These are phyloP conservation scores for Lepus oiostolus DNA, from an alignment of 2,797 vertebrate genomes.

Conservation along the genomic window DNA sequence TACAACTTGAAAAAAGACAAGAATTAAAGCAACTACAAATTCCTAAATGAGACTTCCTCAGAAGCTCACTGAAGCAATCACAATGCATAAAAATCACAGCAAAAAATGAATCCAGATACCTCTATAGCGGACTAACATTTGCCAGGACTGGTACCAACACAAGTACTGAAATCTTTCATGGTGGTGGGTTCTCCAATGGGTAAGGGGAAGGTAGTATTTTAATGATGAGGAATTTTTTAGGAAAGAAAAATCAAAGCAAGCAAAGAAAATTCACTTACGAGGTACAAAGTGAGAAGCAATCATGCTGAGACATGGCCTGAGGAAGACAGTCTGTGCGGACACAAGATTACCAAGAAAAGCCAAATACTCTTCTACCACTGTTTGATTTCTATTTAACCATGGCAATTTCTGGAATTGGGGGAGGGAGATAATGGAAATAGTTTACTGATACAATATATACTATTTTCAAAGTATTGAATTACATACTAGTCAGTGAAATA, in stretches of 20 bases:
- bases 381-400: constrained; percentile 93
- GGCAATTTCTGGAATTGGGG: constrained; percentile 90
- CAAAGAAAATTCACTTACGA: constrained; percentile 86
- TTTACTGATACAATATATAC: not conserved
- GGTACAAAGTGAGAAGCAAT: constrained; percentile 94
- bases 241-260: not conserved
- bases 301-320: constrained; percentile 94
- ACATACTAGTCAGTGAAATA: not conserved
- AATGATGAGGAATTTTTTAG: not conserved
- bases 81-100: not conserved
- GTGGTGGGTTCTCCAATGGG: not conserved
- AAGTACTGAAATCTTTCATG: not conserved
- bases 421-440: not conserved
- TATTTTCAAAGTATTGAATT: constrained; percentile 38
- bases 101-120: not conserved
- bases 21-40: not conserved
- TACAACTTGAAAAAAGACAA: not conserved
- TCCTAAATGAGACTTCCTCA: not conserved
- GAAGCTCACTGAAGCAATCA: not conserved
- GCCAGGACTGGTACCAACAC: not conserved
- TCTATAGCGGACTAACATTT: not conserved
- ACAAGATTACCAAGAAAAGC: constrained; percentile 97
- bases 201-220: not conserved
- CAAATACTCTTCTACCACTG: constrained; percentile 96
- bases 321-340: constrained; percentile 97